phyloP scores from a whole-genome alignment of 2,888 invertebrate genomes.

The Aspidiotus destructor region DNA sequence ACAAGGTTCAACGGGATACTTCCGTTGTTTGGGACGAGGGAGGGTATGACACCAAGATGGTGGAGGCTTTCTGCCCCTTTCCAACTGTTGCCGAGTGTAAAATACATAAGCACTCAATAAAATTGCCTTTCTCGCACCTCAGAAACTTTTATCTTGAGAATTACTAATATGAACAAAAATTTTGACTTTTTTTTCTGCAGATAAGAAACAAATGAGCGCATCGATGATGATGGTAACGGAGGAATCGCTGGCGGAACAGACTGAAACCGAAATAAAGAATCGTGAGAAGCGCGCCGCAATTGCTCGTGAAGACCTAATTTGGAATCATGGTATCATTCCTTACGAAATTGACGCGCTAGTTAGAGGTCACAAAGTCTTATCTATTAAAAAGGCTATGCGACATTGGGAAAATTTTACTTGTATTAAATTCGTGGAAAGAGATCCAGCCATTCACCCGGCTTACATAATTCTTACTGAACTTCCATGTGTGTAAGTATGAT shows the following conservation, averaged over 20 bases:
- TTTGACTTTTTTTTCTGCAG: background rate
- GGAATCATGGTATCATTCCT: constrained; percentile 96
- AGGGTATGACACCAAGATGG: no score
- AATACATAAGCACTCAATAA: no score
- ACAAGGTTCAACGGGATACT: no score
- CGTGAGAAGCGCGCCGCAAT: constrained; percentile 71
- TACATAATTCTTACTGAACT: constrained; percentile 94
- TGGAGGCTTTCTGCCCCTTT: no score
- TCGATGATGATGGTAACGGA: constrained; percentile 19
- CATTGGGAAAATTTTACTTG: constrained; percentile 99
- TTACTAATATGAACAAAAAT: no score
- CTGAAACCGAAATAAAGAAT: background rate
- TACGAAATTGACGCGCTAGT: constrained; percentile 95
- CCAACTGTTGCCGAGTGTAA: no score
- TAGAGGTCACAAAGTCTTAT: constrained; percentile 89
- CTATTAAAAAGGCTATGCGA: constrained; percentile 97
- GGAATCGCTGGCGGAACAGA: background rate
- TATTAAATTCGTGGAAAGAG: constrained; percentile 88
- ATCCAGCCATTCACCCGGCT: constrained; percentile 73
- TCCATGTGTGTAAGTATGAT: constrained; percentile 73
- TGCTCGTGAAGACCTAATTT: constrained; percentile 84
- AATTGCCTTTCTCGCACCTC: no score
- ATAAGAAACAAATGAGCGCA: constrained; percentile 12
- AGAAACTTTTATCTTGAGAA: no score
- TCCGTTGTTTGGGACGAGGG: no score